These are phyloP conservation scores for Leucopsar rothschildi DNA, from an alignment of 2,113 vertebrate genomes.

Conservation along the genomic window DNA sequence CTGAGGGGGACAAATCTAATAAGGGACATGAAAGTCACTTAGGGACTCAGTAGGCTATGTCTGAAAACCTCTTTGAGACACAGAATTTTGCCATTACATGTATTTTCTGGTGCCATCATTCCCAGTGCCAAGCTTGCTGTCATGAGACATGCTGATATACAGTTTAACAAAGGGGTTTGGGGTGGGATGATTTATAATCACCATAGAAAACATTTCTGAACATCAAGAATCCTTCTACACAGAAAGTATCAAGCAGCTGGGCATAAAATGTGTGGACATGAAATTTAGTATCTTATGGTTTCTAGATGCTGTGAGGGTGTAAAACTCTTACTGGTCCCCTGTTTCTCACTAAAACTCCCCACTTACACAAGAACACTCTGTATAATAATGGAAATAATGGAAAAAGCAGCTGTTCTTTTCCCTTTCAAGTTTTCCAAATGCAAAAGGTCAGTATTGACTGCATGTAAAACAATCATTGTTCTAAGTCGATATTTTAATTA, in stretches of 20 bases:
- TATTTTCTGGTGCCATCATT: background rate
- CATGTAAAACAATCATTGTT: background rate
- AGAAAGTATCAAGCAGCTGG: background rate
- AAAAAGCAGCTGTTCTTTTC: background rate
- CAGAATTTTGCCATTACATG: background rate
- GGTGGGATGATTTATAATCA: background rate
- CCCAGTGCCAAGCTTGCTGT: background rate
- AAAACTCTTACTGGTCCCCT: background rate
- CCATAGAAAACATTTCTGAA: background rate
- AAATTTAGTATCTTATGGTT: background rate
- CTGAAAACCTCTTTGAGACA: background rate
- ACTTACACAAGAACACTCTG: background rate
- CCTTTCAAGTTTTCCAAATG: background rate
- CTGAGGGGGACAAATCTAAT: rapidly evolving
- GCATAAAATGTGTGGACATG: background rate
- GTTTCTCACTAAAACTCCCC: background rate
- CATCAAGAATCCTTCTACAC: background rate
- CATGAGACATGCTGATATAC: rapidly evolving
- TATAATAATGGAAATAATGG: background rate
- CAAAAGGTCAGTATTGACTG: conserved; percentile 58
- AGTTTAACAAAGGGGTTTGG: background rate
- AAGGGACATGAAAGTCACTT: background rate
- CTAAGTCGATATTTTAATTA: conserved; percentile 28
- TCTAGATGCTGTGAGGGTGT: background rate
- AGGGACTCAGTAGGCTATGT: background rate